These are phyloP conservation scores for Lamprologus speciosus DNA, from an alignment of 2,113 vertebrate species.

Conservation along the genomic window DNA sequence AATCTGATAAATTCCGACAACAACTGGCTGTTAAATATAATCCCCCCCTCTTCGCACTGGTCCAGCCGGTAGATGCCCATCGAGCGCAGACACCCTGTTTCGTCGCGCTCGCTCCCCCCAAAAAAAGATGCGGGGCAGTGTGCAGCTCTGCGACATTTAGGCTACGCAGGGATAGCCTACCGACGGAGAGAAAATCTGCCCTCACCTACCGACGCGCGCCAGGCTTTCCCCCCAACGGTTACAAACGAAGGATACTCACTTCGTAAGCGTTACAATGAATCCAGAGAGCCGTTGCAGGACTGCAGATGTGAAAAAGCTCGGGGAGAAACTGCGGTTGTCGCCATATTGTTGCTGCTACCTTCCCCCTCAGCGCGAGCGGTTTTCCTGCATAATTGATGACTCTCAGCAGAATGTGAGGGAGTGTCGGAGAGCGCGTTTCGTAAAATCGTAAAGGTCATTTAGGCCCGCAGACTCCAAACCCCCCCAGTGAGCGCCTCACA, in stretches of 20 bases:
- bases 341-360: constrained; percentile 82
- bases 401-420: constrained; percentile 72
- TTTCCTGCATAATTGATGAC: constrained; percentile 78
- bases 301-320: constrained; percentile 76
- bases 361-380: constrained; percentile 68
- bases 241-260: constrained; percentile 58
- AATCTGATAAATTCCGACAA: background rate
- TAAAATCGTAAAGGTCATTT: constrained; percentile 55
- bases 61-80: background rate
- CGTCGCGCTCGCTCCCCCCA: background rate
- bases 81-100: constrained; percentile 18
- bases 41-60: background rate
- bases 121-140: constrained; percentile 29
- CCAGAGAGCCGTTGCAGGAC: constrained; percentile 68
- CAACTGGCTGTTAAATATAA: background rate
- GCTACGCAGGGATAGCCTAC: constrained; percentile 29
- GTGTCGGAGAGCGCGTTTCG: constrained; percentile 59
- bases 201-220: background rate
- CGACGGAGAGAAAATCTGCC: background rate
- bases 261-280: constrained; percentile 66
- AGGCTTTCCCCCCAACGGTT: background rate
- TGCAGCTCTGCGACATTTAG: constrained; percentile 79
- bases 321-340: constrained; percentile 84
- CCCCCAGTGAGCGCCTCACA: background rate
- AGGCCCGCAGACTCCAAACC: constrained; percentile 20